Evolutionary conservation across 1,140 invertebrate genomes (phyloP).

Genomic region (Druon quercuslanigerum): DNA sequence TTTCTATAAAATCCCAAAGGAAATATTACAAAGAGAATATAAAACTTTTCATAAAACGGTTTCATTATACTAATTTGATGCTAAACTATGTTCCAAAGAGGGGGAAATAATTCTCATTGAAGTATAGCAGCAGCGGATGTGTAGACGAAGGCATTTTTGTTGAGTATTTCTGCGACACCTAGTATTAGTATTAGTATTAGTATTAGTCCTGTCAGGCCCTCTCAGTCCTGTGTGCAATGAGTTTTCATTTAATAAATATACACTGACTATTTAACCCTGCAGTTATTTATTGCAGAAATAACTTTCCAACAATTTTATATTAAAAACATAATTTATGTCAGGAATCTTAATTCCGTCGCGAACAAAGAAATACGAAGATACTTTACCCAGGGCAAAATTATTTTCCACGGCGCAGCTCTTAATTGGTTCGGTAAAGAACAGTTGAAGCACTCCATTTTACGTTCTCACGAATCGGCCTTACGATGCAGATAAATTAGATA

Average conservation of each 20-base stretch:
- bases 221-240: too few species aligned
- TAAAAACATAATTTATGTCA: not conserved
- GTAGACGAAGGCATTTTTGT: not conserved
- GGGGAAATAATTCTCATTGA: slow-evolving; percentile 2
- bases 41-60: not conserved
- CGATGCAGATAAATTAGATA: too few species aligned
- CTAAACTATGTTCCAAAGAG: not conserved
- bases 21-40: not conserved
- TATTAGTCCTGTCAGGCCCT: too few species aligned
- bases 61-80: not conserved
- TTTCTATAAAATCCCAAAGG: not conserved
- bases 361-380: slow-evolving; percentile 18
- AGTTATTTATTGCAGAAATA: too few species aligned
- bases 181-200: too few species aligned
- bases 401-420: not conserved
- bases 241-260: too few species aligned
- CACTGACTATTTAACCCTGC: too few species aligned
- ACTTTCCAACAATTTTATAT: too few species aligned
- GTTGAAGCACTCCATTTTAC: too few species aligned
- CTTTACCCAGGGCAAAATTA: not conserved
- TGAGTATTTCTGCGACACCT: too few species aligned
- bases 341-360: not conserved
- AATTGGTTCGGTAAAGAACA: not conserved
- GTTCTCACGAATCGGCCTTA: too few species aligned
- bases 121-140: not conserved